Conservation (phyloP, 2,113 vertebrate species). For the Chrysemys picta region DNA sequence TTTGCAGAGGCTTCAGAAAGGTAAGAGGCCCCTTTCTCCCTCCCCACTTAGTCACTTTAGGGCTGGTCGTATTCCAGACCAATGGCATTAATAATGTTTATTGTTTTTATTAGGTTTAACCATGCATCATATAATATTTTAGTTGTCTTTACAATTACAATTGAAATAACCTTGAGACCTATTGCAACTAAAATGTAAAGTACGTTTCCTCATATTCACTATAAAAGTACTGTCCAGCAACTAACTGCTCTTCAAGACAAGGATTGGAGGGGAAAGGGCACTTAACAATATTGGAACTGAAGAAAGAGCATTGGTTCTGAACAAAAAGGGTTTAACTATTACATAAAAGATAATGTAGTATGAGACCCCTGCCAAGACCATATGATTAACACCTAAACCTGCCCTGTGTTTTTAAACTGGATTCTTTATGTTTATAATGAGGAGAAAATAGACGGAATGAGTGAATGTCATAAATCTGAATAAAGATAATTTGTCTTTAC, state of each 20-base stretch:
- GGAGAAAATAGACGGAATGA: not conserved
- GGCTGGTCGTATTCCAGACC: not conserved
- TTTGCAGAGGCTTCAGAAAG: not conserved
- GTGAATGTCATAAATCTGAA: not conserved
- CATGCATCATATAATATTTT: not conserved
- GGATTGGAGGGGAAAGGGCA: not conserved
- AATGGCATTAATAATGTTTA: not conserved
- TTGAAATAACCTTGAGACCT: not conserved
- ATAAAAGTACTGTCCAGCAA: not conserved
- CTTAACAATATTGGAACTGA: not conserved
- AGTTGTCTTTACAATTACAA: not conserved
- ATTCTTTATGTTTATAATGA: not conserved
- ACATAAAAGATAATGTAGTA: rapidly evolving
- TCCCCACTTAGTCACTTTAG: not conserved
- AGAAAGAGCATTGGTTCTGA: not conserved
- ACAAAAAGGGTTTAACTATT: not conserved
- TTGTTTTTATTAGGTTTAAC: constrained; percentile 2
- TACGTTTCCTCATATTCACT: not conserved
- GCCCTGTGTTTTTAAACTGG: not conserved
- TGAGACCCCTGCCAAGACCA: not conserved
- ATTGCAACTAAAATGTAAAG: not conserved
- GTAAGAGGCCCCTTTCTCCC: not conserved
- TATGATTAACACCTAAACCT: not conserved
- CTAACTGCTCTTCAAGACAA: rapidly evolving
- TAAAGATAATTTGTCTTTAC: not conserved